Evolutionary conservation across 2,113 vertebrate genomes (phyloP), one percentile per base, ranked within the genome.

Genomic region (Trichechus manatus): DNA sequence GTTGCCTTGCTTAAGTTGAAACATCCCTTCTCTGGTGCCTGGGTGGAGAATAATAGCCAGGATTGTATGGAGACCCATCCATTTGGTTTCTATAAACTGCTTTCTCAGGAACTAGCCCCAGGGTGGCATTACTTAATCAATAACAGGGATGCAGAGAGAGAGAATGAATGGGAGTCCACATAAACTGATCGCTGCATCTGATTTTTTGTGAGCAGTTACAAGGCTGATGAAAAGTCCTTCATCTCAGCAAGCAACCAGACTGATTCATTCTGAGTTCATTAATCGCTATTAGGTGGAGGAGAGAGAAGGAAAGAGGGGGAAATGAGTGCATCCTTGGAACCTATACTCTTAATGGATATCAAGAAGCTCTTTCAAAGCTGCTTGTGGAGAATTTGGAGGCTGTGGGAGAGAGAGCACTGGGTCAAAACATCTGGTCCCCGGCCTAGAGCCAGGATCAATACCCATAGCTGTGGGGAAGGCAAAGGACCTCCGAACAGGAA

Each of bases 231-330:
- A 96, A 96, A 95, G 72, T 87, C 80, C 64, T 63, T 96, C 77
- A 42, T 56, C 6, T 91, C 95, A 96, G 94, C 68, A 13, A 97
- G 79, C 0, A 31, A 96, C 80, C 92, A 96, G 98, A 96, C 97
- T 97, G 87, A 93, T 97, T 97, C 97, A 98, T 98, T 97, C 72
- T 92, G 89, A 97, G 86, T 97, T 97, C 93, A 95, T 97, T 97
- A 96, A 95, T 92, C 90, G 87, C 77, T 39, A 0, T 25, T 93
- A 82, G 83, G 87, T 94, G 86, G 19, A 63, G 0, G 77, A 93
- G 68, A 95, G 42, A 88, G 15, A 89, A 81, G 92, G 33, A 19
- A 81, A 87, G 44, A 61, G 77, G 66, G 29, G 50, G 20, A 63
- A 93, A 90, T 47, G 70, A 87, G 81, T 78, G 44, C 10, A 29